Base-by-base conservation (phyloP, 2,888 invertebrate genomes). In the Drosophila incognita region DNA sequence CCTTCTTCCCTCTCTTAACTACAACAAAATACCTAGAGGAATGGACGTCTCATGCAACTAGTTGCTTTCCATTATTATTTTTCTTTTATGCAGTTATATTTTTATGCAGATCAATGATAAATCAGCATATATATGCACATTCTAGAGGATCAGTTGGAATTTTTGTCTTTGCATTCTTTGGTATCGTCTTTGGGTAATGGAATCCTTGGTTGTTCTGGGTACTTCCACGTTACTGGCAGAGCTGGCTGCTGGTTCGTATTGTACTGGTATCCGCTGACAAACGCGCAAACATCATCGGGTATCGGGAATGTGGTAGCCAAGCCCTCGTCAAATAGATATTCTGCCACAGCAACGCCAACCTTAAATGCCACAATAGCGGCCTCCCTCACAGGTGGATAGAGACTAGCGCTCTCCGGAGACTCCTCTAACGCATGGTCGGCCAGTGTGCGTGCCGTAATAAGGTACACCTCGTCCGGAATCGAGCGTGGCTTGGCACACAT, bases 381-480 rank as follows among this genome's bases (percentile, higher is more conserved):
- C 0, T 63, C 51, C 5, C 13, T n/a, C 1, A 81, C 53, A 2
- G 15, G 33, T 0, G 86, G 90, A 72, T 71, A 85, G 11, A 85
- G 61, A 1, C 33, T 46, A 1, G 74, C 71, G 0, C 8, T 51
- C 0, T 51, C 7, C 3, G 79, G 11, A 0, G 36, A 40, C 11
- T 69, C 49, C 0, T 77, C 57, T 0, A 53, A 2, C 0, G 69
- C 29, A 7, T 35, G 68, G 0, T 74, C 38, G 1, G 90, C 71
- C 4, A 90, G 38, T 0, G 71, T 65, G n/a, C 63, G 82, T 7
- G 86, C 89, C 4, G 74, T 56, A 0, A 72, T 49, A 0, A 87
- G 54, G 11, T 54, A 87, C 0, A 79, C 29, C 0, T 90, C 84
- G 2, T 81, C 67, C 3, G 89, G 72, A 21, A 87, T 63, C 1